Evolutionary conservation across 2,888 invertebrate species (phyloP), one percentile per base, ranked within the genome.

Genomic region (Dastarcus helophoroides): DNA sequence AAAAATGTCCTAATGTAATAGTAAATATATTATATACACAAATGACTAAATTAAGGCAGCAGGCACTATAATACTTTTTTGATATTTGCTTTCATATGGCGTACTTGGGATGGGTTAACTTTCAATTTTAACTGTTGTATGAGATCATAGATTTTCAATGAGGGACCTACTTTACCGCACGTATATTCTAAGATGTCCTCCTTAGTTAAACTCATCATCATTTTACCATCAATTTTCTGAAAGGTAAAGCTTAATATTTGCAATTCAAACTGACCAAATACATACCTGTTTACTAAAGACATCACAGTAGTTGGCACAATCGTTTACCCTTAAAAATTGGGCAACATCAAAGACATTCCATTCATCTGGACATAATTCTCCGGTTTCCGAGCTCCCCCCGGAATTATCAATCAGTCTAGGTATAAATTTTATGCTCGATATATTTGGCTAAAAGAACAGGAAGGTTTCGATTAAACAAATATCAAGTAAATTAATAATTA

Each of bases 111-210:
- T 38, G 79, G 77, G 60, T 79, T 79, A 39, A 82, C 76, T 68
- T 85, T 84, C 59, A 78, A 79, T 65, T 88, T 89, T 30, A 93
- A 69, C 56, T 90, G 88, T 53, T 89, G 85, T 53, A 94, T 85
- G 42, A 94, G 72, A 65, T 93, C 89, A 54, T 75, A 84, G 49
- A 94, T 90, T 68, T 93, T 93, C 36, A 94, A 62, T 10, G 91
- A 89, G 4, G 93, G 93, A 2, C 93, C 93, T 35, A 94, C 90
- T 69, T 91, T 93, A 73, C 86, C 90, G 44, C 86, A 83, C 13
- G 90, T 77, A 39, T 90, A 66, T 49, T 81, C 82, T 47, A 91
- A 78, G 40, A 94, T 84, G 63, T 91, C 82, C 56, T 91, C 90
- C 65, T 91, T 89, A 28, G 79, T 79, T 35, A 94, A 65, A 41